Evolutionary conservation across 2,888 invertebrate genomes (phyloP).

Genomic region (Cantharis lateralis): DNA sequence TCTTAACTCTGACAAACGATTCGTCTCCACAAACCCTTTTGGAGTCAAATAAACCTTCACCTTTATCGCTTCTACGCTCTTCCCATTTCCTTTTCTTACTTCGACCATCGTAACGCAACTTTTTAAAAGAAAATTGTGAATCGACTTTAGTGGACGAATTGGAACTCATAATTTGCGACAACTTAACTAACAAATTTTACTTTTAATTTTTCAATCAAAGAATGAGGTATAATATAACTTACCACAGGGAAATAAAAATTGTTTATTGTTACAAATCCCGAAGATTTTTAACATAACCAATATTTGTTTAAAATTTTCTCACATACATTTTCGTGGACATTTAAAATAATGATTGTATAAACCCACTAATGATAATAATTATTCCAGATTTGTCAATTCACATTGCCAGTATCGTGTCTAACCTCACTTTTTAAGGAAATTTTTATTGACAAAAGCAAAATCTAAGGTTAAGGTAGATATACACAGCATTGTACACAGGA

Average conservation of each 20-base stretch:
- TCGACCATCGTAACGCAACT: slow-evolving; percentile 55
- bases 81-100: slow-evolving; percentile 59
- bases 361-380: not conserved
- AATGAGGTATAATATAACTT: not conserved
- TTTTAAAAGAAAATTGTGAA: slow-evolving; percentile 29
- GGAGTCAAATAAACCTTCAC: slow-evolving; percentile 40
- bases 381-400: not conserved
- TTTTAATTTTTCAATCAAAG: not conserved
- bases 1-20: slow-evolving; percentile 64
- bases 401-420: not conserved
- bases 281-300: slow-evolving; percentile 1
- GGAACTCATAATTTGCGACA: slow-evolving; percentile 12
- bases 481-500: not conserved
- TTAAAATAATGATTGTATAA: not conserved
- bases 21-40: slow-evolving; percentile 40
- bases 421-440: not conserved
- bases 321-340: not conserved
- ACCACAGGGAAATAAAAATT: not conserved
- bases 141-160: not conserved
- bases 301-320: not conserved
- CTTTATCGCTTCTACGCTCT: slow-evolving; percentile 52
- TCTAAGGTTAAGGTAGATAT: not conserved
- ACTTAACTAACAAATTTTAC: slow-evolving; percentile 6
- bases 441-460: not conserved
- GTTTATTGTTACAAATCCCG: not conserved